Evolutionary conservation across 1,140 invertebrate genomes (phyloP).

Genomic region (Achatina immaculata): DNA sequence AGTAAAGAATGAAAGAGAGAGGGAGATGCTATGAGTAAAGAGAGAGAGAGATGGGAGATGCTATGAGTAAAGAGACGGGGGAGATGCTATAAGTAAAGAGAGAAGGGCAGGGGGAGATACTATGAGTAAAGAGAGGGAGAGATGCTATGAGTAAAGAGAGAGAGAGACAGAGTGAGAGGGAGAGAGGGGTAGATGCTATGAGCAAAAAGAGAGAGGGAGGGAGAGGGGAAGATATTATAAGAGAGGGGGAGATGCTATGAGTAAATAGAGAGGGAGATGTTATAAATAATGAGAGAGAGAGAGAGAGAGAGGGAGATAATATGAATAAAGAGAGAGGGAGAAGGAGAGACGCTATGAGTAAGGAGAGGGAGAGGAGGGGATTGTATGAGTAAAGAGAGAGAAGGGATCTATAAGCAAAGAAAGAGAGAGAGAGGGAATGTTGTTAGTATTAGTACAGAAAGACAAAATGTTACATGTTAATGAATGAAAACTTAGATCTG

Average conservation of each 20-base stretch:
- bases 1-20: neutral
- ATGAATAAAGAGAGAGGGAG: constrained; percentile 1
- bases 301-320: constrained; percentile 5
- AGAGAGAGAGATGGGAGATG: constrained; percentile 21
- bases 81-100: neutral
- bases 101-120: neutral
- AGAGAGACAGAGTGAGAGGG: constrained; percentile 7
- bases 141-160: neutral
- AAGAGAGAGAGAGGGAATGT: neutral
- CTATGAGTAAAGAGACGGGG: too few species aligned
- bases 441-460: neutral
- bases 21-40: neutral
- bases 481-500: too few species aligned
- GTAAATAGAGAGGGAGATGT: neutral
- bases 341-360: neutral
- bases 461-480: too few species aligned
- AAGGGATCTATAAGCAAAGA: too few species aligned
- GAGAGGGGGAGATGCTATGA: constrained; percentile 18
- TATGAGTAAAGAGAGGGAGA: neutral
- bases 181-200: neutral
- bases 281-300: constrained; percentile 3
- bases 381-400: neutral
- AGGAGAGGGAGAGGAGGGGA: neutral
- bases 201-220: neutral
- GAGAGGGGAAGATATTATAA: neutral